Base-by-base conservation (phyloP, 2,888 invertebrate genomes). In the Nephrotoma guestfalica region DNA sequence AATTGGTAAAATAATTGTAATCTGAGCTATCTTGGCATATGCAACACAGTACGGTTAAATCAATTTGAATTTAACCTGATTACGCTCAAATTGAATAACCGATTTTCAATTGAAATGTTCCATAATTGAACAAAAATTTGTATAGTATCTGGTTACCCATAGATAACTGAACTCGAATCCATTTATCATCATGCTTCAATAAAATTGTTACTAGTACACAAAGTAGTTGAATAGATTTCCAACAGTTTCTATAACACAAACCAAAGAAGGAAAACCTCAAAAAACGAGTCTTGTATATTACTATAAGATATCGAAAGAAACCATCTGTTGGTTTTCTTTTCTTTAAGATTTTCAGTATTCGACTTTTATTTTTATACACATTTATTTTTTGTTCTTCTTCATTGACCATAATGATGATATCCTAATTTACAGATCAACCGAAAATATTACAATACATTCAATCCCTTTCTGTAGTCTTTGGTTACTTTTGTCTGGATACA, bases 351-450 rank as follows among this genome's bases (percentile, higher is more conserved):
- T 71, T 71, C 71, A 71, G 30, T 71, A 71, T 71, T 71, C 71
- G 71, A 71, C 71, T 71, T 71, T 71, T 71, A 71, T 71, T 30
- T 30, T 71, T 71, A 71, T 71, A 71, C 9, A 71, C 71, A 71
- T 7, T 11, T 30, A 47, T 71, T 7, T 71, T 71, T 71, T 71
- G 71, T 71, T 71, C 71, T 30, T 71, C 85, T 85, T 42, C 43
- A 43, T 85, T 85, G 85, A 43, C 42, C 42, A 85, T 85, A 85
- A 85, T 85, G 85, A 85, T 85, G 85, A 85, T 85, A 85, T 85
- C 85, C 85, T 85, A 85, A 85, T 85, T 85, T 85, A 85, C 85
- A 85, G 85, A 85, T 85, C 85, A 85, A 85, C 85, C 85, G 43
- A 85, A 85, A 85, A 85, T 85, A 43, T 43, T 43, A 85, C 85